These are phyloP conservation scores for Ceratitis capitata DNA, from an alignment of 1,140 invertebrate genomes.

Conservation along the genomic window DNA sequence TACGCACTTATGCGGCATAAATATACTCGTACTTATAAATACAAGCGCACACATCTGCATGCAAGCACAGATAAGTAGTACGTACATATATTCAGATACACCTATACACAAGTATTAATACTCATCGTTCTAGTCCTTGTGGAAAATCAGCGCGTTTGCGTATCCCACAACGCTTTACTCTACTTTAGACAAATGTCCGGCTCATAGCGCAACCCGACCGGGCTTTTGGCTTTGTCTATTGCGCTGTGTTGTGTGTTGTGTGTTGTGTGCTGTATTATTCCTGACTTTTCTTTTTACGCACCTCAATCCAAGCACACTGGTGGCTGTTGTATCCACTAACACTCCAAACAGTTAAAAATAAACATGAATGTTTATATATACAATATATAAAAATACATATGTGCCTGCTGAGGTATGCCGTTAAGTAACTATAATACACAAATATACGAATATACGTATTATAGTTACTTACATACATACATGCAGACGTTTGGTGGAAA, in stretches of 20 bases:
- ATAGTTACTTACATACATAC: too few species aligned
- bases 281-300: neutral
- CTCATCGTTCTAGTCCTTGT: neutral
- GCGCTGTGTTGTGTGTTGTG: too few species aligned
- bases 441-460: too few species aligned
- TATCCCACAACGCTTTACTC: neutral
- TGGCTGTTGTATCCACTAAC: neutral
- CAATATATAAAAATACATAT: neutral
- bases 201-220: neutral
- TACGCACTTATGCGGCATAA: neutral
- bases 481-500: too few species aligned
- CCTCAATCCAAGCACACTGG: neutral
- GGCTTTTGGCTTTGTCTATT: neutral
- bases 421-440: too few species aligned
- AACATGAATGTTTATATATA: neutral
- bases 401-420: too few species aligned
- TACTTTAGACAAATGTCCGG: neutral
- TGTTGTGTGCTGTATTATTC: neutral
- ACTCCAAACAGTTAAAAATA: neutral
- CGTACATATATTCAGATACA: neutral
- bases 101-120: neutral
- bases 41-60: too few species aligned
- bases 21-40: too few species aligned
- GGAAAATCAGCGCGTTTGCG: neutral
- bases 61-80: too few species aligned